Conservation (phyloP, 2,888 invertebrate genomes). For the Phyllotreta striolata region DNA sequence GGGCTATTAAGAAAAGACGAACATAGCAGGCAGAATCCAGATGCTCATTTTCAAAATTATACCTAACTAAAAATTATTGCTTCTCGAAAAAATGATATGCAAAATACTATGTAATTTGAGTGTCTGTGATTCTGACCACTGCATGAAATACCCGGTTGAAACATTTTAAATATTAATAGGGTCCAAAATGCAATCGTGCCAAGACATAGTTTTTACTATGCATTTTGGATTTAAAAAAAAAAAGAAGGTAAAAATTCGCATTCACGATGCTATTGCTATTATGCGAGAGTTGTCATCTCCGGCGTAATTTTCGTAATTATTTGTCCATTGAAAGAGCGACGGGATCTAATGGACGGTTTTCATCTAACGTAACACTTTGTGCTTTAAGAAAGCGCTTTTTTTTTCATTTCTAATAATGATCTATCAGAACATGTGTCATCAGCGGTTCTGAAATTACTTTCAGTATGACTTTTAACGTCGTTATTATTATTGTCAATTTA, state of each 20-base stretch:
- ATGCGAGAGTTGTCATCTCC: neutral
- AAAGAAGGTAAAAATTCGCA: neutral
- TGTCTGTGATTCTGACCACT: slow-evolving; percentile 60
- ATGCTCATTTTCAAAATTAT: slow-evolving; percentile 59
- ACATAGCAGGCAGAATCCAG: slow-evolving; percentile 41
- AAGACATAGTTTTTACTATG: slow-evolving; percentile 55
- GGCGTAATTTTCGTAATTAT: slow-evolving; percentile 8
- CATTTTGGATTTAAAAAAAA: slow-evolving; percentile 45
- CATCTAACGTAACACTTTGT: slow-evolving; percentile 24
- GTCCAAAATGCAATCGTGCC: slow-evolving; percentile 59
- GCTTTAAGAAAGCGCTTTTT: slow-evolving; percentile 37
- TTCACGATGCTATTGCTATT: neutral
- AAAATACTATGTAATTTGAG: slow-evolving; percentile 60
- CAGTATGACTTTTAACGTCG: slow-evolving; percentile 38
- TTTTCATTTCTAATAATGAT: slow-evolving; percentile 35
- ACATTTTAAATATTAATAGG: slow-evolving; percentile 59
- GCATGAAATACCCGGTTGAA: slow-evolving; percentile 55
- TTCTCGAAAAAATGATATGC: slow-evolving; percentile 61
- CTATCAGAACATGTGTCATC: slow-evolving; percentile 43
- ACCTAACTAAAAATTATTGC: slow-evolving; percentile 59
- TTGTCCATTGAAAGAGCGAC: slow-evolving; percentile 40
- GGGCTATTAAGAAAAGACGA: slow-evolving; percentile 53
- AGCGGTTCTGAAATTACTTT: slow-evolving; percentile 40
- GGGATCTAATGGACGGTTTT: slow-evolving; percentile 41
- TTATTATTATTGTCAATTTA: slow-evolving; percentile 44